Evolutionary conservation across 2,888 invertebrate species (phyloP).

Genomic region (Thymelicus sylvestris): DNA sequence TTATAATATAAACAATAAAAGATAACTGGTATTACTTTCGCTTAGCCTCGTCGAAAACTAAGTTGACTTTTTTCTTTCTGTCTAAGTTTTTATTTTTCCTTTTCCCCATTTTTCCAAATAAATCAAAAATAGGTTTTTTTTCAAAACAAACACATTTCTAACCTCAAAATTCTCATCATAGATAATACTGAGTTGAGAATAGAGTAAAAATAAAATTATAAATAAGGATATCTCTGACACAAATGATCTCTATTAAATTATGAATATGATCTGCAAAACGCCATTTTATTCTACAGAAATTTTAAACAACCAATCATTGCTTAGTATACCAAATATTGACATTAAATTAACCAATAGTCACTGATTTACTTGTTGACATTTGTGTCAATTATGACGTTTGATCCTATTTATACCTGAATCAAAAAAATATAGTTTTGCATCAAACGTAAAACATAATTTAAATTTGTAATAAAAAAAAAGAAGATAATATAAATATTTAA

Average conservation of each 20-base stretch:
- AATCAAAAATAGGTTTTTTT: not conserved
- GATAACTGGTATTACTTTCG: constrained; percentile 61
- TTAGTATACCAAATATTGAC: not conserved
- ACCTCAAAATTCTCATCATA: not conserved
- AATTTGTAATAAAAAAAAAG: too few species aligned
- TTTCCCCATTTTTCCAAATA: constrained; percentile 61
- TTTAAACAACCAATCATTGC: not conserved
- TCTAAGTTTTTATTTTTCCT: constrained; percentile 65
- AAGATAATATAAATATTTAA: too few species aligned
- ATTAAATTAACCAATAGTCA: not conserved
- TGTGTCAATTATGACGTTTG: too few species aligned
- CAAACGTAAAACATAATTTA: too few species aligned
- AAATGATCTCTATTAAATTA: too few species aligned
- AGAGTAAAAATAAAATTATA: too few species aligned
- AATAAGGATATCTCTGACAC: too few species aligned
- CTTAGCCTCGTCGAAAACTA: constrained; percentile 77
- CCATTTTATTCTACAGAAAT: not conserved
- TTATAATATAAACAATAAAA: constrained; percentile 8
- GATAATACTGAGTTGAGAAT: too few species aligned
- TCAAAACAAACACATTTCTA: constrained; percentile 7
- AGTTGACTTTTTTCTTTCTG: constrained; percentile 65
- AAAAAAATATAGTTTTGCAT: too few species aligned
- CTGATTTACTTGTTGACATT: too few species aligned
- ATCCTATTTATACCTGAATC: too few species aligned
- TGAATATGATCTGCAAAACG: not conserved